Base-by-base conservation (phyloP, 2,797 vertebrate genomes). In the Sebastes melanostomus region DNA sequence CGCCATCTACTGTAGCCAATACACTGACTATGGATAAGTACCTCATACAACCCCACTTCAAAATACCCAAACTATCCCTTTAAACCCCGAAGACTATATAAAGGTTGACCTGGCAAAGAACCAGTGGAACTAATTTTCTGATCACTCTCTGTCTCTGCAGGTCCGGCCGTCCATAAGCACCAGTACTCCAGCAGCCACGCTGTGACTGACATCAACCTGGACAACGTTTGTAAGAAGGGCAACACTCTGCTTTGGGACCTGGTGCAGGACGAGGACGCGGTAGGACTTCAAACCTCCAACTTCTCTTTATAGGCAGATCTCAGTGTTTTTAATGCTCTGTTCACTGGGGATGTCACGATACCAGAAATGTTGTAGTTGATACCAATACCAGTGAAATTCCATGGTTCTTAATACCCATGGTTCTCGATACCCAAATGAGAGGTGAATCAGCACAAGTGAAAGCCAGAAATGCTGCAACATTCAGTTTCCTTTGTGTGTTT, bases 201-300 rank as follows among this genome's bases (percentile, higher is more conserved):
- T 0, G 96, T 99, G 87, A 98, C 97, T 0, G 98, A 99, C 94
- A 97, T 99, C 94, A 99, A 99, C 95, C 95, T 99, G 93, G 98
- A 99, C 96, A 99, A 99, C 58, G 98, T 99, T 62, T 99, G 98
- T 88, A 99, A 99, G 94, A 99, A 99, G 91, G 98, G 98, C 83
- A 99, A 97, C 93, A 99, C 98, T 3, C 95, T 99, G 77, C 95
- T 99, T 86, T 99, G 98, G 98, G 98, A 99, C 92, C 96, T 99
- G 93, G 98, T 99, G 68, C 98, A 99, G 93, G 98, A 99, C 88
- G 98, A 99, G 93, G 97, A 99, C 91, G 98, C 98, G 80, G 98
- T 99, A 96, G 85, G 95, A 90, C 25, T 18, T 16, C 18, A 32
- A 20, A 12, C 8, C 14, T 54, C 20, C n/a, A 11, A 0, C 52